Evolutionary conservation across 2,888 invertebrate genomes (phyloP), one percentile per base, ranked within the genome.

Genomic region (Synergus itoensis): DNA sequence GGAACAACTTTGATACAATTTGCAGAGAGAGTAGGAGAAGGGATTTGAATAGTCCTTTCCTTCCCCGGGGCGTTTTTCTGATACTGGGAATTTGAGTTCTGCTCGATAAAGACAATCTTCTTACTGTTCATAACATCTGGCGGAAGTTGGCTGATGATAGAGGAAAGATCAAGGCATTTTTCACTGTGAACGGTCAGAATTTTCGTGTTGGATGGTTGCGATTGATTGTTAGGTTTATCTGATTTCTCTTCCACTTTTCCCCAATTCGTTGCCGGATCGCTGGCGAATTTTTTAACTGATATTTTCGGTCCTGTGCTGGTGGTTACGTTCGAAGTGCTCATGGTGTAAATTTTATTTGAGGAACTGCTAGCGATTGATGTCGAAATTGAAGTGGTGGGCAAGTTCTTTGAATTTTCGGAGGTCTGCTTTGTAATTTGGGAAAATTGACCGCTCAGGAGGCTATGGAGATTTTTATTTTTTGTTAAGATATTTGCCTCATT

Each of bases 91-190:
- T 86, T 81, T 0, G 86, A 57, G 67, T 87, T 83, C 21, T 88
- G 86, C 9, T 84, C 86, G 4, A 90, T 81, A 57, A 90, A 85
- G 36, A 90, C 80, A 11, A 90, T 85, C 78, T 88, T 88, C 43
- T 89, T 88, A 14, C 85, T 86, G 18, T 82, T 85, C 9, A 85
- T 81, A 1, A 87, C 81, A 12, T 87, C 85, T 36, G 86, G 82
- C 4, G 90, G 86, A 62, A 90, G n/a, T 65, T 89, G 87, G 65
- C 83, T 85, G 40, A 90, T 88, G 63, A 90, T 84, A 7, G 87
- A 82, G 16, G 84, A 84, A 53, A 90, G 79, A 80, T 86, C 84
- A 7, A 87, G 77, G n/a, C 82, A 85, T 43, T 87, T 87, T 0
- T 86, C 77, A 62, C 84, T 86, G 28, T 89, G 87, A 18, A 90